These are phyloP conservation scores for Myrmecobius fasciatus DNA, from an alignment of 2,113 vertebrate genomes.

Conservation along the genomic window DNA sequence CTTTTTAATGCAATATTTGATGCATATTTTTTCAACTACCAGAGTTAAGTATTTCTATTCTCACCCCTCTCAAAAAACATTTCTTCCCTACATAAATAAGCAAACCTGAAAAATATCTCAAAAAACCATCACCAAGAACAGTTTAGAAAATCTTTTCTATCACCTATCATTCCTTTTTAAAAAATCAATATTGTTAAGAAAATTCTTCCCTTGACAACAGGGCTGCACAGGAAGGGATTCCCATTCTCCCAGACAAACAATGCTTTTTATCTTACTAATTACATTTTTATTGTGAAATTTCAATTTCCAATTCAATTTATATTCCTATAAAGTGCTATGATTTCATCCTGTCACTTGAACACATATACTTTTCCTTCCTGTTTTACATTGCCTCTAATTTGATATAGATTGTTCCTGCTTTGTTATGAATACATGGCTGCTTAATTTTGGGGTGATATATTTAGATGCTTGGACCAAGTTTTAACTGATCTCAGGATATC, in stretches of 20 bases:
- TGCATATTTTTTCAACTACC: not conserved
- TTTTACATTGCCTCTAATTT: constrained; percentile 31
- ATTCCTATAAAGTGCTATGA: not conserved
- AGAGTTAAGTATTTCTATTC: not conserved
- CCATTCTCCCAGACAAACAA: not conserved
- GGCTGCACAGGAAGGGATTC: not conserved
- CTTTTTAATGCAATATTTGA: not conserved
- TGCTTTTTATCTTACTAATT: not conserved
- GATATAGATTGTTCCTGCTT: not conserved
- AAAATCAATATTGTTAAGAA: not conserved
- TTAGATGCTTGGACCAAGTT: constrained; percentile 13
- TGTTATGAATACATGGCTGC: not conserved
- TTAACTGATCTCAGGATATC: constrained; percentile 1
- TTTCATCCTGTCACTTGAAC: not conserved
- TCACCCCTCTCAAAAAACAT: not conserved
- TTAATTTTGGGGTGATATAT: constrained; percentile 46
- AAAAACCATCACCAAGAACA: not conserved
- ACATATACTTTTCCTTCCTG: not conserved
- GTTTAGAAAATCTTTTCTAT: not conserved
- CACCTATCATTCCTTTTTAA: not conserved
- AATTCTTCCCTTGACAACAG: not conserved
- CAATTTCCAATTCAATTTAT: not conserved
- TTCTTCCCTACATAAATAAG: not conserved
- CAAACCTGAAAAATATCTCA: not conserved
- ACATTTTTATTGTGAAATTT: not conserved